Conservation (phyloP, 2,113 vertebrate genomes). For the Syrrhaptes paradoxus region DNA sequence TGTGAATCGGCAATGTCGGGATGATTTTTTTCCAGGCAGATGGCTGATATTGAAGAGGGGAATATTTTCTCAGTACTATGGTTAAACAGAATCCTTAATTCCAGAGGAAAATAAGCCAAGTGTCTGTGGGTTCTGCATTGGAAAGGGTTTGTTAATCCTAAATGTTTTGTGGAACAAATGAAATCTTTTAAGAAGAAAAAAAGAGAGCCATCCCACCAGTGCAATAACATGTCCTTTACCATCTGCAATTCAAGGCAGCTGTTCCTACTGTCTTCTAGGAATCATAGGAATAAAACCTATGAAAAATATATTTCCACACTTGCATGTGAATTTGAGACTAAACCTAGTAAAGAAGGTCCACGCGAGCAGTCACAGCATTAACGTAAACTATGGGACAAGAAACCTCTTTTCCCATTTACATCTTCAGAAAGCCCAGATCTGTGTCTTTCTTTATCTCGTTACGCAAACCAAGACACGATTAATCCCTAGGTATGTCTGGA, state of each 20-base stretch:
- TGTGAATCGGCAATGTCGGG: neutral
- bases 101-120: neutral
- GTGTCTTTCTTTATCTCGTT: neutral
- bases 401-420: neutral
- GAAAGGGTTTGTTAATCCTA: neutral
- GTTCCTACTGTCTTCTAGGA: neutral
- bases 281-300: neutral
- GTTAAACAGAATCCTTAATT: neutral
- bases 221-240: neutral
- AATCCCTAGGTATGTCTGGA: neutral
- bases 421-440: neutral
- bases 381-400: neutral
- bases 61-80: neutral
- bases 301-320: neutral
- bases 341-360: neutral
- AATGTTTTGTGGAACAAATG: neutral
- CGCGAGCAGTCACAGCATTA: neutral
- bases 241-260: neutral
- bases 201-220: neutral
- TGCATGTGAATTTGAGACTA: neutral
- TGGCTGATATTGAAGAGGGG: neutral
- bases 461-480: accelerated
- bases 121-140: neutral
- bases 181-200: neutral
- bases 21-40: neutral